Base-by-base conservation (phyloP, 2,797 vertebrate species). In the Enteromius treurensis region DNA sequence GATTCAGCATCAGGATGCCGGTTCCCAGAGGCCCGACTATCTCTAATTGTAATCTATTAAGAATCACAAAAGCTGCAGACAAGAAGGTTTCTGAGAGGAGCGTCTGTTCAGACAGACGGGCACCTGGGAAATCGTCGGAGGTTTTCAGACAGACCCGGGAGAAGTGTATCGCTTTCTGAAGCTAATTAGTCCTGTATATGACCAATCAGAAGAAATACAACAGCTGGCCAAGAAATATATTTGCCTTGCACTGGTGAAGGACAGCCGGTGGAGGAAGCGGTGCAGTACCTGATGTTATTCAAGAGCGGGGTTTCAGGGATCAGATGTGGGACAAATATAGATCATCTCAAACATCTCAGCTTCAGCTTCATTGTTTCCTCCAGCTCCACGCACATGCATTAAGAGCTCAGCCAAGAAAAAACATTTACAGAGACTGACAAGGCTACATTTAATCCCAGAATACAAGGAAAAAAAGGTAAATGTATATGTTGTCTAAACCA, bases 41-140 rank as follows among this genome's bases (percentile, higher is more conserved):
- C 88, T 92, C 89, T 88, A 87, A 91, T 88, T 89, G 87, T 87
- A 87, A 93, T 92, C 91, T 91, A 89, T 91, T 90, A 90, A 91
- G 93, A 92, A 90, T 89, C 89, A 88, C 89, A 82, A 85, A 85
- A 86, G 49, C 82, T 76, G 40, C 77, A 87, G 85, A 91, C 89
- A 88, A 92, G 86, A 81, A 87, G 84, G 81, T 88, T 89, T 89
- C 90, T 86, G 90, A 68, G 86, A 78, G 64, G 83, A 90, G 88
- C 88, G 86, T 87, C 93, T 92, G 89, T 91, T 94, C 93, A 95
- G 93, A 94, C 93, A 92, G 88, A 5, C 87, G 92, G 93, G 94
- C 94, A 93, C 94, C 94, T 94, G 94, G 90, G 93, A 92, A 93
- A 95, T 91, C 85, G 90, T 92, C 94, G 92, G 91, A 87, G 89